Evolutionary conservation across 2,797 vertebrate genomes (phyloP).

Genomic region (Eremophila alpestris): DNA sequence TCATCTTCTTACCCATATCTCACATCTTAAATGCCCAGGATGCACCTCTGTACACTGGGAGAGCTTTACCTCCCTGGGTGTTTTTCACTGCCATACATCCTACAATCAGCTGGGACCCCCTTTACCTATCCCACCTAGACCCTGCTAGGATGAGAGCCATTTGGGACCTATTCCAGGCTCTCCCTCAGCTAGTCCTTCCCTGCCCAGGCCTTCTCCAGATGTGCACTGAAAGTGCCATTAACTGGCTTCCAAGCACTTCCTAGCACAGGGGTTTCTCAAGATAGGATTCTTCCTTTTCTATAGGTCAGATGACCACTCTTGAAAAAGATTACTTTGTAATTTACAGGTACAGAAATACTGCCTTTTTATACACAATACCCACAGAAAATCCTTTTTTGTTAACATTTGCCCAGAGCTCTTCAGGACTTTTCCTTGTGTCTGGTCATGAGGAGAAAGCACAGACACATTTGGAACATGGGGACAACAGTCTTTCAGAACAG

Average conservation of each 20-base stretch:
- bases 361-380: neutral
- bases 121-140: neutral
- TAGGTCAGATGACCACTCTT: neutral
- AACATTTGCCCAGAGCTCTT: neutral
- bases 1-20: neutral
- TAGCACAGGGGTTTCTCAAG: neutral
- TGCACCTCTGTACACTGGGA: neutral
- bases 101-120: neutral
- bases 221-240: neutral
- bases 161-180: neutral
- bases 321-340: neutral
- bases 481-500: neutral
- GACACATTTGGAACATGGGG: neutral
- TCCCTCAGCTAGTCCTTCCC: neutral
- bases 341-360: neutral
- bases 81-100: neutral
- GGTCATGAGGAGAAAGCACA: neutral
- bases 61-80: neutral
- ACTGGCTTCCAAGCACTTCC: neutral
- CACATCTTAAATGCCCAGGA: neutral
- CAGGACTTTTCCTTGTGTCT: neutral
- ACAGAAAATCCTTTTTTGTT: neutral
- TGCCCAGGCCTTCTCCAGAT: neutral
- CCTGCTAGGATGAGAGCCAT: fast-evolving
- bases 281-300: neutral